A percentile compares a stretch with the other conserved stretches of the same genome.
Conservation (phyloP, 2,888 invertebrate species). For the Drosophila acutilabella region DNA sequence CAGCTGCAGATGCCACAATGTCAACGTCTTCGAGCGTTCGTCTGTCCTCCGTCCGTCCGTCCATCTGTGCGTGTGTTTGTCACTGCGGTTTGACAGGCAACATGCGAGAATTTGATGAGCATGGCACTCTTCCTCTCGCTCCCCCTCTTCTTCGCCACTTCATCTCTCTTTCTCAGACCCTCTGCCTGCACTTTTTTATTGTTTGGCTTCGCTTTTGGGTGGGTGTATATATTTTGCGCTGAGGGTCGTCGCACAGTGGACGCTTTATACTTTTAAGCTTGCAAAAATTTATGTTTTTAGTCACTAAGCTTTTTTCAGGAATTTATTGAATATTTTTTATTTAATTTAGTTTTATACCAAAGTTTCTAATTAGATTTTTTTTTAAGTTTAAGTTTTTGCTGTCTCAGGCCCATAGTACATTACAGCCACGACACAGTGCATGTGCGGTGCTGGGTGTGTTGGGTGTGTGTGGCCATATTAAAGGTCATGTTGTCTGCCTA, state of each 20-base stretch:
- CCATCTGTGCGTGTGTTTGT: constrained; percentile 64
- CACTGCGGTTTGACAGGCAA: constrained; percentile 84
- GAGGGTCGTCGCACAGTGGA: constrained; percentile 11
- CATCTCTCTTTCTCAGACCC: background rate
- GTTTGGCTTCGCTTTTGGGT: constrained; percentile 4
- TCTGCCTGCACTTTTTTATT: background rate
- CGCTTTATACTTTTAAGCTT: no score
- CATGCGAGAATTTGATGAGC: constrained; percentile 85
- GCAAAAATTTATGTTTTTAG: no score
- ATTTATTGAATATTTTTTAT: no score
- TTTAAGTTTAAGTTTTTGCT: background rate
- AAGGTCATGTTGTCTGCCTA: constrained; percentile 72
- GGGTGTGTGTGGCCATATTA: constrained; percentile 29
- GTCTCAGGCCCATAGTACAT: background rate
- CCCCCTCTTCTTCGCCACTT: background rate
- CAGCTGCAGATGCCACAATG: constrained; percentile 68
- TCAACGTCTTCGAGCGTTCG: constrained; percentile 62
- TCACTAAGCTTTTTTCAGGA: no score
- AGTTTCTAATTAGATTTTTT: no score
- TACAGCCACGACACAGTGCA: constrained; percentile 22
- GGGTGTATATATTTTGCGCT: constrained; percentile 15
- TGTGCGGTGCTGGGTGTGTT: background rate
- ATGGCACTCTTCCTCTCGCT: constrained; percentile 39
- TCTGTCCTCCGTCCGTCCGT: constrained; percentile 21
- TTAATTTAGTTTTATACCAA: no score